Evolutionary conservation across 2,113 vertebrate genomes (phyloP).

Genomic region (Chionomys nivalis): DNA sequence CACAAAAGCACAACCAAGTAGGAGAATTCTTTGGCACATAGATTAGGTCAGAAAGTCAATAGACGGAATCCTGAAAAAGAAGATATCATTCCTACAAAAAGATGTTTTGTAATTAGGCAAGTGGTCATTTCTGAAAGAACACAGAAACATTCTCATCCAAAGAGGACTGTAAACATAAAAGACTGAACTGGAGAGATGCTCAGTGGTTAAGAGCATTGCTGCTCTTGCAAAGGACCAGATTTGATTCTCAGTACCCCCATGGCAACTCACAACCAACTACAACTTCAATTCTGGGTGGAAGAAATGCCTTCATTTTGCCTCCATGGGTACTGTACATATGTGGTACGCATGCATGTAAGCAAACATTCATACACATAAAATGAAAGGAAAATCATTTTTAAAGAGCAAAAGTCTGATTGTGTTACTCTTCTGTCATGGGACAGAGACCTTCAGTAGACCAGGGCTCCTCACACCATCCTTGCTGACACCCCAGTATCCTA

Average conservation of each 20-base stretch:
- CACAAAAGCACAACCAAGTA: not conserved
- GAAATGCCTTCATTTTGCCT: too few species aligned
- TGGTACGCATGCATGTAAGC: not conserved
- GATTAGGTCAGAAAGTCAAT: not conserved
- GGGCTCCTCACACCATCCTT: not conserved
- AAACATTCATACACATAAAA: not conserved
- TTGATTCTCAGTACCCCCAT: too few species aligned
- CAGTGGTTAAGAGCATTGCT: not conserved
- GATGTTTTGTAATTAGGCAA: not conserved
- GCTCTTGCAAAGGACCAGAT: not conserved
- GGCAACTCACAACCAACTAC: not conserved
- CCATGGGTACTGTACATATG: too few species aligned
- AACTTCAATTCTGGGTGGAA: too few species aligned
- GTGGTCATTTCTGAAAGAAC: not conserved
- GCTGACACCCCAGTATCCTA: not conserved
- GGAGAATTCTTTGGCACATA: conserved; percentile 1
- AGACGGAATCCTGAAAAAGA: not conserved
- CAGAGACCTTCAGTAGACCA: not conserved
- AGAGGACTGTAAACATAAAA: not conserved
- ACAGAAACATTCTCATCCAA: not conserved
- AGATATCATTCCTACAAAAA: not conserved
- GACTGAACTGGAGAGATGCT: too few species aligned
- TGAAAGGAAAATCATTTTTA: not conserved
- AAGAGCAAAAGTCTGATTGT: not conserved
- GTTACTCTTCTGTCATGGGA: not conserved